Conservation (phyloP, 1,140 invertebrate species). For the Triops longicaudatus region DNA sequence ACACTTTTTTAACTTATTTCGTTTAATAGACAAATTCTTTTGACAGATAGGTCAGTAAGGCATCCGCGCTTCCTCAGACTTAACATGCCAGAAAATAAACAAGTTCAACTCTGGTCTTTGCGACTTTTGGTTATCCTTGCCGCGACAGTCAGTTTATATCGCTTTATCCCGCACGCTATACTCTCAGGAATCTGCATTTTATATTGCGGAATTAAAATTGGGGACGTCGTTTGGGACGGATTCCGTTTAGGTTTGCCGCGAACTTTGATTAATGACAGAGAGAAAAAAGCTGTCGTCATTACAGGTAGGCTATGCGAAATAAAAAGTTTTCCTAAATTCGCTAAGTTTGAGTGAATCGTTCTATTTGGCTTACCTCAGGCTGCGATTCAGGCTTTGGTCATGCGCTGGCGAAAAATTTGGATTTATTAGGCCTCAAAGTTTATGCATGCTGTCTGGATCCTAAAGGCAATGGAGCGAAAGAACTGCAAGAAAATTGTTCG, state of each 20-base stretch:
- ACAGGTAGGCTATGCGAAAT: conserved; percentile 30
- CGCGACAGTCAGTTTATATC: not conserved
- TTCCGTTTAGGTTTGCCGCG: conserved; percentile 26
- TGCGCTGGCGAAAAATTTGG: conserved; percentile 39
- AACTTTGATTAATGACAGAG: conserved; percentile 24
- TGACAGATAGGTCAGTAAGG: no score
- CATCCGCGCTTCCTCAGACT: no score
- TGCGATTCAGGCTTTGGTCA: conserved; percentile 41
- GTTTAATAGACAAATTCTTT: no score
- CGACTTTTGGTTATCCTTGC: not conserved
- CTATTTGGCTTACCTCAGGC: conserved; percentile 32
- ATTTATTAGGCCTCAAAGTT: conserved; percentile 41
- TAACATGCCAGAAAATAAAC: not conserved
- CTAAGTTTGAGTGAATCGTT: not conserved
- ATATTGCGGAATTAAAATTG: conserved; percentile 21
- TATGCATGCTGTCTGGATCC: conserved; percentile 43
- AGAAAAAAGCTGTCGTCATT: conserved; percentile 31
- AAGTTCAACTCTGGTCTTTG: not conserved
- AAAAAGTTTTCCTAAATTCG: not conserved
- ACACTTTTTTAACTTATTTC: no score
- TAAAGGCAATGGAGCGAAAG: conserved; percentile 39
- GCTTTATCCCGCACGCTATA: not conserved
- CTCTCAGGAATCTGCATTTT: not conserved
- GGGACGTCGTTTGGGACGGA: conserved; percentile 26
- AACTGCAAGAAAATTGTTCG: conserved; percentile 36